Conservation (phyloP, 2,888 invertebrate species). For the Opisthograptis luteolata region DNA sequence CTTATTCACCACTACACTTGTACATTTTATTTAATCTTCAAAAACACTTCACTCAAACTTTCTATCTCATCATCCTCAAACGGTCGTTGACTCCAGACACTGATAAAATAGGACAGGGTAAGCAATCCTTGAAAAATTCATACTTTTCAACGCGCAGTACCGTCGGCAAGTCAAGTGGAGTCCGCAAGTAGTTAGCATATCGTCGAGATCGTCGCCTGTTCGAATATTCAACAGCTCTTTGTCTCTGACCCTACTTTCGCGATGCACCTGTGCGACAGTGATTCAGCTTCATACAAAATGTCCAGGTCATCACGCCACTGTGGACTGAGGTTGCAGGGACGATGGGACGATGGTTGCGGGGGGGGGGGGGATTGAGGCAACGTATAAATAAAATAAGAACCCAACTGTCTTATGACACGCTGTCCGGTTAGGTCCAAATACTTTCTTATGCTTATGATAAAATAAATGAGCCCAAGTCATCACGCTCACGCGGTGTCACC, state of each 20-base stretch:
- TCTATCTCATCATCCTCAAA: conserved; percentile 17
- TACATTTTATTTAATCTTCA: conserved; percentile 13
- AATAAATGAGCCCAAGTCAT: too few species aligned
- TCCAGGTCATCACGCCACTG: too few species aligned
- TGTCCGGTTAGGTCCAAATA: too few species aligned
- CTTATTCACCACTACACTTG: conserved; percentile 8
- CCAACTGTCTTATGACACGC: too few species aligned
- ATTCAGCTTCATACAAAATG: not conserved
- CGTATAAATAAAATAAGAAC: too few species aligned
- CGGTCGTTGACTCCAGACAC: conserved; percentile 26
- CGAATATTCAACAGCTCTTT: conserved; percentile 80
- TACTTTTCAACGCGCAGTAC: conserved; percentile 44
- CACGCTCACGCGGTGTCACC: too few species aligned
- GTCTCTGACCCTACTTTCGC: conserved; percentile 74
- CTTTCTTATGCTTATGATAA: too few species aligned
- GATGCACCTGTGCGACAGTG: conserved; percentile 6
- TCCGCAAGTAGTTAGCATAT: conserved; percentile 69
- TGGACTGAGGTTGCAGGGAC: too few species aligned
- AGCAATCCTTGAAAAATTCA: conserved; percentile 50
- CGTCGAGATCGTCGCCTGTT: conserved; percentile 68
- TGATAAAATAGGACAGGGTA: conserved; percentile 28
- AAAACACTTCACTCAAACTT: conserved; percentile 11
- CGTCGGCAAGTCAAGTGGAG: conserved; percentile 49
- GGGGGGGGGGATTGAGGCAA: too few species aligned
- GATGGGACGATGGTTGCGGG: too few species aligned